phyloP scores from a whole-genome alignment of 2,797 vertebrate genomes.

The Hoplostethus atlanticus region DNA sequence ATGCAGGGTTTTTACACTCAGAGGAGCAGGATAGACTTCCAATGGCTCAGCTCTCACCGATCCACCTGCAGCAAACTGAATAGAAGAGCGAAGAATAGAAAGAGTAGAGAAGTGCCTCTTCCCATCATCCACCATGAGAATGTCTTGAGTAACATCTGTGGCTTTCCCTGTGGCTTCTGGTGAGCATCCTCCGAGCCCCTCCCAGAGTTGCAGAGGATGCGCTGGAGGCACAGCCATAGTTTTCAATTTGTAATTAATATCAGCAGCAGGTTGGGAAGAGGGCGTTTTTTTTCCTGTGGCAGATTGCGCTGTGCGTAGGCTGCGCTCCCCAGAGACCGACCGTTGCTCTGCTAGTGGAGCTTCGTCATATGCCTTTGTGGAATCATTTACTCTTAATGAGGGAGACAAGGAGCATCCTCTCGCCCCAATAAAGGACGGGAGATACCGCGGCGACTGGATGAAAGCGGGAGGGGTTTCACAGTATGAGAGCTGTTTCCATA shows the following conservation, averaged over 20 bases:
- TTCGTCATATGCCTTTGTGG: slow-evolving; percentile 66
- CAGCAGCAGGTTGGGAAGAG: slow-evolving; percentile 72
- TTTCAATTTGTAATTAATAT: slow-evolving; percentile 80
- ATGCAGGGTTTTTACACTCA: slow-evolving; percentile 12
- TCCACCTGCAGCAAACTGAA: slow-evolving; percentile 32
- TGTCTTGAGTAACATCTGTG: slow-evolving; percentile 62
- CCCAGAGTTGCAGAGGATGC: slow-evolving; percentile 53
- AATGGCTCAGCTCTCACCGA: slow-evolving; percentile 22
- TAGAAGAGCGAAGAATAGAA: not conserved
- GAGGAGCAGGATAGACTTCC: not conserved
- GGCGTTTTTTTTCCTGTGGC: slow-evolving; percentile 60
- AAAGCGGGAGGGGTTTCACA: slow-evolving; percentile 25
- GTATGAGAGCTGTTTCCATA: slow-evolving; percentile 78
- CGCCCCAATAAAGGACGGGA: slow-evolving; percentile 65
- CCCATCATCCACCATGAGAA: slow-evolving; percentile 39
- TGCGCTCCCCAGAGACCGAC: slow-evolving; percentile 67
- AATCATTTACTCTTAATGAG: slow-evolving; percentile 78
- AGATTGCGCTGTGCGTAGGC: slow-evolving; percentile 66
- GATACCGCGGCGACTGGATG: slow-evolving; percentile 57
- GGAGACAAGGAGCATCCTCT: slow-evolving; percentile 67
- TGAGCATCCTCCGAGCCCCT: slow-evolving; percentile 33
- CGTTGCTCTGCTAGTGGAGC: slow-evolving; percentile 51
- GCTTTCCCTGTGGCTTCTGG: slow-evolving; percentile 32
- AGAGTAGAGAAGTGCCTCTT: slow-evolving; percentile 41
- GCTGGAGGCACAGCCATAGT: slow-evolving; percentile 59